These are phyloP conservation scores for Platorchestia sp. DNA, from an alignment of 1,140 invertebrate genomes.

Conservation along the genomic window DNA sequence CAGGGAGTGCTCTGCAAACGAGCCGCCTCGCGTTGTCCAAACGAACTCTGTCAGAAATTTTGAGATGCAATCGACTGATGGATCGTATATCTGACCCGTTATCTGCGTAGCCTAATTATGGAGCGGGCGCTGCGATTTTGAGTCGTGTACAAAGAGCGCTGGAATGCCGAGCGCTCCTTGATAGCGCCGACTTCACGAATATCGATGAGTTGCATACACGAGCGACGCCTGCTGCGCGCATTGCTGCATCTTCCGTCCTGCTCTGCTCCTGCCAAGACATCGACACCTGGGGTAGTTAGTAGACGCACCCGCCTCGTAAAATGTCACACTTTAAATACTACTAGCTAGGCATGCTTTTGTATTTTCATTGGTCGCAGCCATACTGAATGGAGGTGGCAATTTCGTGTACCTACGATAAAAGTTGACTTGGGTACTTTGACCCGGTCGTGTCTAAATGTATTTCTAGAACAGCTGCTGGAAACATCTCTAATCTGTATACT, in stretches of 20 bases:
- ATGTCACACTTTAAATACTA: not conserved
- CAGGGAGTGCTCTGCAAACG: not conserved
- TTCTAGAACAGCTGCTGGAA: no score
- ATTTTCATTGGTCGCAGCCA: no score
- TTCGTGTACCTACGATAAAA: no score
- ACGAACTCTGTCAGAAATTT: conserved; percentile 14
- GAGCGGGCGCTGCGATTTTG: not conserved
- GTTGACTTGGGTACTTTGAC: no score
- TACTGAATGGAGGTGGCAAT: no score
- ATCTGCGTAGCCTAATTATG: conserved; percentile 18
- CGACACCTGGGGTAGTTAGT: not conserved
- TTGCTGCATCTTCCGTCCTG: not conserved
- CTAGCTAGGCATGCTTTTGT: no score
- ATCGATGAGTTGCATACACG: conserved; percentile 17
- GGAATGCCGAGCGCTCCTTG: not conserved
- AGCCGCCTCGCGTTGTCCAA: not conserved
- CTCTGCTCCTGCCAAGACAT: not conserved
- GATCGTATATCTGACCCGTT: not conserved
- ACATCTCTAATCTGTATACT: no score
- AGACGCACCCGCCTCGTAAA: not conserved
- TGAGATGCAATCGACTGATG: conserved; percentile 11
- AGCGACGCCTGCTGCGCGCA: not conserved
- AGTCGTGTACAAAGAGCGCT: conserved; percentile 1
- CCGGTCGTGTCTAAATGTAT: no score
- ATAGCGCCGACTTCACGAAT: conserved; percentile 24